phyloP scores from a whole-genome alignment of 2,113 vertebrate genomes.

The Dasyprocta punctata region DNA sequence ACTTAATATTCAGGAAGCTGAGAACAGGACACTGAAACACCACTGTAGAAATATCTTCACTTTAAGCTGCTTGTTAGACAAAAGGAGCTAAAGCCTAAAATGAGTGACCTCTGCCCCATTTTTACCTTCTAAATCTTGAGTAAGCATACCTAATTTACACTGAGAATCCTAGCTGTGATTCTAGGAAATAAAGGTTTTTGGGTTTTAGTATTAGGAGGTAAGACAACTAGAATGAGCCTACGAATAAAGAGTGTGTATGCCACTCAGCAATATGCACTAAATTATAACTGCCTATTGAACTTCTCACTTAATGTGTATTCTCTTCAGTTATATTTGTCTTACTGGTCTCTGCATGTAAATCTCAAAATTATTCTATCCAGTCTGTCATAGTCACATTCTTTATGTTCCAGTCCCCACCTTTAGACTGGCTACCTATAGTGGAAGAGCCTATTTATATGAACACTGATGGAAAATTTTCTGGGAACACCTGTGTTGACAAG shows the following conservation, averaged over 20 bases:
- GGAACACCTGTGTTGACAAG: not conserved
- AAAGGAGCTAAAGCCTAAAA: not conserved
- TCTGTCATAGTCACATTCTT: not conserved
- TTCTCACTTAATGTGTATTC: not conserved
- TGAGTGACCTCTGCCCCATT: not conserved
- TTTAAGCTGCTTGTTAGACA: not conserved
- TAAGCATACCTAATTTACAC: not conserved
- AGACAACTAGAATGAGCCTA: not conserved
- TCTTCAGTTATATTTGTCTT: not conserved
- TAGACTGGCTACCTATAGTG: not conserved
- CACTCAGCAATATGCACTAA: not conserved
- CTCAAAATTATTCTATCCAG: not conserved
- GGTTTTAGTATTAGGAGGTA: not conserved
- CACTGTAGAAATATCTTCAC: not conserved
- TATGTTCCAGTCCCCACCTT: not conserved
- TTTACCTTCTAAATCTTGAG: not conserved
- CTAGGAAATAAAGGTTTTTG: not conserved
- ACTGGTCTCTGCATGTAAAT: not conserved
- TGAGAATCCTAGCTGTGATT: not conserved
- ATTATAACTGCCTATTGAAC: not conserved
- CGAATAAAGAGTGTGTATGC: not conserved
- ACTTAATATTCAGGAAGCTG: not conserved
- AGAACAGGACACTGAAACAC: not conserved
- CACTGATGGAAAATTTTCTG: not conserved
- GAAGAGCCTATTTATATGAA: not conserved